These are phyloP conservation scores for Zeugodacus cucurbitae DNA, from an alignment of 1,140 invertebrate species.

Conservation along the genomic window DNA sequence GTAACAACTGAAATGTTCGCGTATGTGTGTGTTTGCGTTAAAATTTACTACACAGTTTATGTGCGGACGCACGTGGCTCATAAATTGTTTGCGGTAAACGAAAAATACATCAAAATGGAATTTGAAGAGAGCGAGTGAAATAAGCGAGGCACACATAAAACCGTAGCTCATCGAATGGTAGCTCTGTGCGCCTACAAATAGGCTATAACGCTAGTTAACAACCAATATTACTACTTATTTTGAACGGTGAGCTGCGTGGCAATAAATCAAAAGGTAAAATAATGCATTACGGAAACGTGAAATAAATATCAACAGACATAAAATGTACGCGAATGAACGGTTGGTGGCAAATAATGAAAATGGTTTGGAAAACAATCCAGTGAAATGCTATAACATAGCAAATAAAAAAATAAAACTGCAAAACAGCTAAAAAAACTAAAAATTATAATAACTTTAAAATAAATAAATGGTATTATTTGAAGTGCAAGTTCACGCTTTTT, in stretches of 20 bases:
- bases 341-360: not conserved
- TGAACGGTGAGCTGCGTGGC: not conserved
- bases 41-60: not conserved
- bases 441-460: no score
- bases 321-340: not conserved
- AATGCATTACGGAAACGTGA: not conserved
- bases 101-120: constrained; percentile 2
- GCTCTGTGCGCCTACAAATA: not conserved
- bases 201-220: not conserved
- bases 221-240: not conserved
- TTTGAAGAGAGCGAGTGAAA: no score
- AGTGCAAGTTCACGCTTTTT: no score
- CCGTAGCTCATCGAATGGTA: not conserved
- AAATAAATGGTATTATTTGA: no score
- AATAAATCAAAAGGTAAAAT: not conserved
- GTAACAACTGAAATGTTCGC: not conserved
- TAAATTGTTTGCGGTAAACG: not conserved
- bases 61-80: not conserved
- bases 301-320: not conserved
- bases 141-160: not conserved
- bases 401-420: no score
- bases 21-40: not conserved
- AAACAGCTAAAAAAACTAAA: no score
- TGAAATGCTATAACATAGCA: no score
- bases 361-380: no score